Base-by-base conservation (phyloP, 1,140 invertebrate genomes). In the Drosophila miranda region DNA sequence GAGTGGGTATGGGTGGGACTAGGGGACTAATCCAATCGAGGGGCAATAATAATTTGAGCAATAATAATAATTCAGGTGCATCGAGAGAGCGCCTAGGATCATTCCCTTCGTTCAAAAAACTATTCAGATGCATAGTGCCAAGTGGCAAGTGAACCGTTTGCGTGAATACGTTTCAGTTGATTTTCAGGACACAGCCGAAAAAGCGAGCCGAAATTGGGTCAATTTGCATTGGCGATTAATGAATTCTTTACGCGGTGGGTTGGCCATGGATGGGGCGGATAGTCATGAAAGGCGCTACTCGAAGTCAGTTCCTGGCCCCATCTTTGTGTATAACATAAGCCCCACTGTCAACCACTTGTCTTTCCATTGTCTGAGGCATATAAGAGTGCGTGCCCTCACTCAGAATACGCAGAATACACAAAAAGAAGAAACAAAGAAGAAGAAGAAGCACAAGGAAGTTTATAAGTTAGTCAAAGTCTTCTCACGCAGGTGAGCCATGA, bases 141-240 rank as follows among this genome's bases (percentile, higher is more conserved):
- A n/a, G 16, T 54, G 38, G 26, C 21, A 23, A 30, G 44, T 30
- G 49, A 60, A 67, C 38, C 41, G 38, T 42, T 64, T 54, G 54
- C 60, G 69, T 75, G 60, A 75, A 74, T 60, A 61, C 51, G 71
- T 74, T 74, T 75, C 26, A 50, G 59, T 52, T 45, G 45, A 54
- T 30, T 60, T 28, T 46, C 69, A 62, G 23, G 48, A 72, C 11
- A 72, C 51, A 64, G 49, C 48, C 58, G n/a, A 53, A 58, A 44
- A 48, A 34, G 9, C 52, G 16, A 51, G 8, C 41, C 16, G 63
- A 71, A 83, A 84, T 79, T 84, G 75, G 80, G 79, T 79, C 79
- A 83, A 83, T 64, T 84, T 77, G 78, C 41, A 72, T 82, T 82
- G 78, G 54, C 74, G 68, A 63, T 67, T 75, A 62, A 80, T 75